Evolutionary conservation across 2,888 invertebrate genomes (phyloP).

Genomic region (Epistrophe grossulariae): DNA sequence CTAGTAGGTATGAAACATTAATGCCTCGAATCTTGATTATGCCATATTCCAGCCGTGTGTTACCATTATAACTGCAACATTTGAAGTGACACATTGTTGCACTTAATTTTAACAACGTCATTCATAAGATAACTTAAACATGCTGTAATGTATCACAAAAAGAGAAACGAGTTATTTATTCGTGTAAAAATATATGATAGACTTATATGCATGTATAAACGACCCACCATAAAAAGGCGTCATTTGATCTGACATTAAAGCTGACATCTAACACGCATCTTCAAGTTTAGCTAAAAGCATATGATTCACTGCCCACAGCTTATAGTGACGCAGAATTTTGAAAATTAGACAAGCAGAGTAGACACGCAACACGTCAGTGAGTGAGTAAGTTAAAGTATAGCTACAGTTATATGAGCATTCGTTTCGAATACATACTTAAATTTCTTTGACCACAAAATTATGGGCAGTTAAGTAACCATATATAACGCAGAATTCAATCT

Average conservation of each 20-base stretch:
- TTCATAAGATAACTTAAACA: constrained; percentile 1
- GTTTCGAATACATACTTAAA: background rate
- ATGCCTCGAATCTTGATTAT: background rate
- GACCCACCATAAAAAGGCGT: constrained; percentile 24
- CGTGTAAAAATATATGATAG: background rate
- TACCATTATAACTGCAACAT: background rate
- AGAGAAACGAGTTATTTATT: background rate
- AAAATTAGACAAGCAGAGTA: background rate
- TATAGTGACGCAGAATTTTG: constrained; percentile 4
- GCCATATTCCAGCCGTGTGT: background rate
- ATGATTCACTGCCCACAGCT: constrained; percentile 28
- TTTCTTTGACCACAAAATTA: constrained; percentile 23
- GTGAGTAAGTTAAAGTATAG: background rate
- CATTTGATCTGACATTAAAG: constrained; percentile 26
- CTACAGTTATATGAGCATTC: background rate
- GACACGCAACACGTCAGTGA: background rate
- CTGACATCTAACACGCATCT: constrained; percentile 40
- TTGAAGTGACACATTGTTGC: constrained; percentile 4
- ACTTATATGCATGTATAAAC: background rate
- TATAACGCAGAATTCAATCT: background rate
- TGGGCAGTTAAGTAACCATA: background rate
- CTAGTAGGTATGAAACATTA: background rate
- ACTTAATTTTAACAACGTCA: constrained; percentile 6
- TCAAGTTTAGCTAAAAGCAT: constrained; percentile 1
- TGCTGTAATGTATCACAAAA: background rate